Evolutionary conservation across 2,113 vertebrate genomes (phyloP), one percentile per base, ranked within the genome.

Genomic region (Mobula birostris): DNA sequence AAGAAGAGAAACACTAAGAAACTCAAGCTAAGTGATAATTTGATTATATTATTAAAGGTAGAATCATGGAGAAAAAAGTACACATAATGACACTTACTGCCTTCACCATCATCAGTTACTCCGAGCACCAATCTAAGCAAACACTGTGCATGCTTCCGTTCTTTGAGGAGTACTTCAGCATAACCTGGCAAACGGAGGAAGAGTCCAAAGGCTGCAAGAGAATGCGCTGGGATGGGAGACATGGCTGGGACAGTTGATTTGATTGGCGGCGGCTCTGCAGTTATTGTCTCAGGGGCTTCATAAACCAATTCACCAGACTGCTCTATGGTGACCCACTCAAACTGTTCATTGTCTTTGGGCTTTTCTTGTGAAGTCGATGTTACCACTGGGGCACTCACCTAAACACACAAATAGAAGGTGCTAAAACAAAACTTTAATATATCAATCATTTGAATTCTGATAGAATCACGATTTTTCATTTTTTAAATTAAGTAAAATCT

Each of bases 271-370:
- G 98, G 98, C 94, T 99, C 99, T 0, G 98, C 96, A 5, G 98
- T 97, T 48, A 99, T 98, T 63, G 98, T 98, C 97, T 99, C 99
- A 0, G 99, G 98, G 1, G 98, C 98, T 97, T 99, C 99, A 79
- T 99, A 99, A 95, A 99, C 98, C 95, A 99, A 95, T 95, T 99
- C 99, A 1, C 99, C 99, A 0, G 98, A 99, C 24, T 99, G 99
- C 94, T 99, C 99, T 94, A 99, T 99, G 95, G 98, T 99, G 79
- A 99, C 99, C 99, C 99, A 99, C 95, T 99, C 99, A 94, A 99
- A 99, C 95, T 99, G 99, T 95, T 99, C 99, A 0, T 97, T 99
- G 96, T 99, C 99, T 95, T 99, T 99, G 94, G 98, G 98, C 94
- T 99, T 99, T 96, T 99, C 99, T 95, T 99, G 99, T 0, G 98